Percentiles rank a stretch among this genome's conserved stretches.
Conservation (phyloP, 2,113 vertebrate species). For the Peromyscus maniculatus region DNA sequence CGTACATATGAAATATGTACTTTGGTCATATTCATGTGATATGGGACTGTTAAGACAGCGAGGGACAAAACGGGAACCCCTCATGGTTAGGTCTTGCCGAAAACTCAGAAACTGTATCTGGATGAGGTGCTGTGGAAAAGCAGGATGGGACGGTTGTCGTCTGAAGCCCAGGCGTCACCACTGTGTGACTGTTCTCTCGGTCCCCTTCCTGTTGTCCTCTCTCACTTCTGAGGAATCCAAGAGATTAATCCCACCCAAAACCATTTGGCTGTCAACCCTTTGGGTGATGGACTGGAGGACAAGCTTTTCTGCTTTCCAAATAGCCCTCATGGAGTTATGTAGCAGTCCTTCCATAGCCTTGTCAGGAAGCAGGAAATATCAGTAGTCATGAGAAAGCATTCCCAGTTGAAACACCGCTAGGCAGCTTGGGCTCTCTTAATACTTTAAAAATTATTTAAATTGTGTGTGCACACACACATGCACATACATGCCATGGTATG, state of each 20-base stretch:
- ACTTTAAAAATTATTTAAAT: background rate
- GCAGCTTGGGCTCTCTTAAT: background rate
- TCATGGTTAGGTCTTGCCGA: background rate
- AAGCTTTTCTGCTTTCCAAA: slow-evolving; percentile 32
- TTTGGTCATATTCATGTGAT: background rate
- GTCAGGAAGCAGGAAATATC: background rate
- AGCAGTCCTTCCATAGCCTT: background rate
- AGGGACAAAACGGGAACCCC: background rate
- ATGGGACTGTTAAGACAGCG: background rate
- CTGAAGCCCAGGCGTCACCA: background rate
- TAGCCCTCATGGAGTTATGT: background rate
- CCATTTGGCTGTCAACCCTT: background rate
- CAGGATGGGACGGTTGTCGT: background rate
- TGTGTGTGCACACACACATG: background rate
- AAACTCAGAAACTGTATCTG: background rate
- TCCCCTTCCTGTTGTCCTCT: background rate
- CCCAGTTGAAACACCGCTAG: background rate
- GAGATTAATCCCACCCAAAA: background rate
- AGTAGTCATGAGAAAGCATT: background rate
- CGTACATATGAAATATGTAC: background rate
- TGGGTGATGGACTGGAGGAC: background rate
- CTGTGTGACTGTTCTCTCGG: background rate
- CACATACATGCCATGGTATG: no score
- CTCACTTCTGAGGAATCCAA: background rate
- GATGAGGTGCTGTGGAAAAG: background rate